These are phyloP conservation scores for Heliconius nattereri DNA, from an alignment of 1,140 invertebrate genomes.

Conservation along the genomic window DNA sequence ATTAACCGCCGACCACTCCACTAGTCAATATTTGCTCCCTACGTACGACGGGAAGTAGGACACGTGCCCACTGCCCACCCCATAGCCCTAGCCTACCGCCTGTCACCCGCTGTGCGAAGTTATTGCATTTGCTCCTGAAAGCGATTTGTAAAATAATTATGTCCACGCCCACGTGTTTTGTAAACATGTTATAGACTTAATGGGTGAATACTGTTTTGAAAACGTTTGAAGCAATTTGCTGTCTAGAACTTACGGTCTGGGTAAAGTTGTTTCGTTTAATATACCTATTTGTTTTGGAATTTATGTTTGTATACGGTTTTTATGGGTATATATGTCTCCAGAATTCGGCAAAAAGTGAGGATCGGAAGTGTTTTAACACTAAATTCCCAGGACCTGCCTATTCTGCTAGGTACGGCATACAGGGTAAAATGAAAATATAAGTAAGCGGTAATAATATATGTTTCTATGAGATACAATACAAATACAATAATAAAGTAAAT, in stretches of 20 bases:
- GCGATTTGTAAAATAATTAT: constrained; percentile 14
- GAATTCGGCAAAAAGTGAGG: too few relatives aligned
- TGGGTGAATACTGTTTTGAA: background rate
- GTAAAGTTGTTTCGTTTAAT: background rate
- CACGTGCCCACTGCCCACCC: background rate
- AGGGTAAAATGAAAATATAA: too few relatives aligned
- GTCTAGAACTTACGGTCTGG: background rate
- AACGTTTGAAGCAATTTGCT: background rate
- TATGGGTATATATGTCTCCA: too few relatives aligned
- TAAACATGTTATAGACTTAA: constrained; percentile 11
- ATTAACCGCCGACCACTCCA: constrained; percentile 27
- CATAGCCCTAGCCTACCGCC: background rate
- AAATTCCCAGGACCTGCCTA: too few relatives aligned
- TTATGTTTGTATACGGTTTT: too few relatives aligned
- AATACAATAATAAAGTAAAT: too few relatives aligned
- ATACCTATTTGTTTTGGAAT: background rate
- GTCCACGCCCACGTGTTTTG: background rate
- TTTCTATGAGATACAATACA: too few relatives aligned
- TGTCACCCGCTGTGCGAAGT: background rate
- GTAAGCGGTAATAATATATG: too few relatives aligned
- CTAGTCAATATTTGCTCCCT: constrained; percentile 28
- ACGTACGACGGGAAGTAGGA: constrained; percentile 18
- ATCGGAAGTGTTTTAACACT: too few relatives aligned
- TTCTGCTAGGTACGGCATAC: too few relatives aligned
- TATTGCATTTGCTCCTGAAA: constrained; percentile 10